Conservation (phyloP, 1,140 invertebrate genomes). For the Drepana arcuata region DNA sequence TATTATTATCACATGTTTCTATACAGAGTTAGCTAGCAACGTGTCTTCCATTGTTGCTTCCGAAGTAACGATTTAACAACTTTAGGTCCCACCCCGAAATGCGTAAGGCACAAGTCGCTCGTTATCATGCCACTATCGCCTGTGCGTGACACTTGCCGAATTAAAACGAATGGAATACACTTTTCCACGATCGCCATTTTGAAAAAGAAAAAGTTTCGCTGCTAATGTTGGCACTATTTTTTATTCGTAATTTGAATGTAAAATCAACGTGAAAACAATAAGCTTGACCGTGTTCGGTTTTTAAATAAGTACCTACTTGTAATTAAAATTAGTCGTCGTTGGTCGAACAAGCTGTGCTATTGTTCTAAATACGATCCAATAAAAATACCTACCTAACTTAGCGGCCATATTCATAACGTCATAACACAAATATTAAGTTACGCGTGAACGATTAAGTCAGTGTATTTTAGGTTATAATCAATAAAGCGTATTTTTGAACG, state of each 20-base stretch:
- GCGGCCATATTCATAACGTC: slow-evolving; percentile 29
- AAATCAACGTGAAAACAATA: background rate
- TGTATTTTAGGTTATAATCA: no score
- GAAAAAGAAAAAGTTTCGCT: slow-evolving; percentile 9
- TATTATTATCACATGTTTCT: no score
- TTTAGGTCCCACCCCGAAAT: slow-evolving; percentile 3
- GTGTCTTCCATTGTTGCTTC: slow-evolving; percentile 3
- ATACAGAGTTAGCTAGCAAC: no score
- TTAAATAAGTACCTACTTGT: no score
- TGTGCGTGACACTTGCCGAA: slow-evolving; percentile 15
- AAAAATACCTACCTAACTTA: slow-evolving; percentile 30
- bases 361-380: slow-evolving; percentile 30
- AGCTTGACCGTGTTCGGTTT: no score
- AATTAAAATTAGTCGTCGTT: no score
- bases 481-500: no score
- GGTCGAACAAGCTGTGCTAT: no score
- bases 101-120: background rate
- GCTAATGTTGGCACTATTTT: background rate
- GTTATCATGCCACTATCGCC: slow-evolving; percentile 7
- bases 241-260: background rate
- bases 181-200: slow-evolving; percentile 18
- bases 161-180: slow-evolving; percentile 16
- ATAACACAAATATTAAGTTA: slow-evolving; percentile 13
- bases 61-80: background rate
- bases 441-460: no score